Base-by-base conservation (phyloP, 2,888 invertebrate genomes). In the Melinopterus prodromus region DNA sequence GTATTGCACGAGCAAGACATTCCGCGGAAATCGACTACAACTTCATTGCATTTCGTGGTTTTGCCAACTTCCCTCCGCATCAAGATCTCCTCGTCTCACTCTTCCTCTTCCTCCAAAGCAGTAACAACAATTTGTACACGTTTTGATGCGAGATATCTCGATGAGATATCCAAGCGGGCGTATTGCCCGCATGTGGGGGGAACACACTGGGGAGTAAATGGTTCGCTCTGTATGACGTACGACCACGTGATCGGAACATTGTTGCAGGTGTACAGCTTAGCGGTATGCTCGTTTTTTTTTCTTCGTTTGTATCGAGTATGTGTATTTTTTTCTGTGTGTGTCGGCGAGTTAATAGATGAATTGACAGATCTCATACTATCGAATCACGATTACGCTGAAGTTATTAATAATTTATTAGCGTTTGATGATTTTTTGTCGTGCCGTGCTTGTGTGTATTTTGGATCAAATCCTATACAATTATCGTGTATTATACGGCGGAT, bases 201-300 rank as follows among this genome's bases (percentile, higher is more conserved):
- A 53, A 53, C 53, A 53, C 53, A 53, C 53, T 53, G 53, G 53
- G 53, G 53, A 53, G 53, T 53, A 53, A 53, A 53, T 53, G 53
- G 53, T 53, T 53, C 12, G 53, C 53, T 53, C 53, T 53, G 53
- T 53, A 53, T 53, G 53, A 53, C 53, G 53, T 53, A 53, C 53
- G 53, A 53, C 53, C 53, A 53, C 53, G 53, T 53, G 53, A 53
- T 53, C 53, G 53, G 53, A 53, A 53, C 53, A 53, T 53, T 53
- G 53, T 53, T 53, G 53, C 53, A 53, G 53, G 53, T 53, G 53
- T 53, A 53, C 53, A 7, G 53, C 53, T 53, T 53, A 53, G 53
- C 53, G 53, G 53, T 53, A 1, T 9, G 12, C 5, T 53, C 12
- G 12, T 53, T 53, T 53, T 53, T 53, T 53, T 53, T 53, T 53